Percentiles rank a stretch among this genome's conserved stretches.
Conservation (phyloP, 1,140 invertebrate genomes). For the Microplitis demolitor region DNA sequence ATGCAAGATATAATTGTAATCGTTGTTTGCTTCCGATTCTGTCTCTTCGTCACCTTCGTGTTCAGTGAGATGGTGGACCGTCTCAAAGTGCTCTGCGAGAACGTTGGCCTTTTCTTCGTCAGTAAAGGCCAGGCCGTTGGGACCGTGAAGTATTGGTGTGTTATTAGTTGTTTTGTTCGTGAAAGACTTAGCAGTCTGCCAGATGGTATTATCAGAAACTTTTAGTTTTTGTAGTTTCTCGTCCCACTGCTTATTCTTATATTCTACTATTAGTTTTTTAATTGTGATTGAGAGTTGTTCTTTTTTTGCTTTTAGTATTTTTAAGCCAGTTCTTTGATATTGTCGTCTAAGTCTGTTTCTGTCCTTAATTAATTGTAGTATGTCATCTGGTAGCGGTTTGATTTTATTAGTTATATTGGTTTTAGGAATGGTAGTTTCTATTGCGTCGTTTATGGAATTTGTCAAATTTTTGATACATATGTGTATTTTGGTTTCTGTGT, state of each 20-base stretch:
- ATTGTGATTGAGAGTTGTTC: constrained; percentile 12
- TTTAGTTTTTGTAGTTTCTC: constrained; percentile 28
- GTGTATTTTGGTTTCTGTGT: too few species aligned
- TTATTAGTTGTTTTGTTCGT: constrained; percentile 17
- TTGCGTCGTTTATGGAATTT: too few species aligned
- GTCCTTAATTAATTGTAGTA: constrained; percentile 19
- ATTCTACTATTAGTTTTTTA: constrained; percentile 21
- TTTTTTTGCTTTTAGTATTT: not conserved
- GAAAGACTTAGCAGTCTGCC: constrained; percentile 30
- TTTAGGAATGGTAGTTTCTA: too few species aligned
- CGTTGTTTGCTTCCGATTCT: too few species aligned
- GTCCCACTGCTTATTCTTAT: constrained; percentile 26
- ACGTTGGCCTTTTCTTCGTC: constrained; percentile 24
- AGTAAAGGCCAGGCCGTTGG: not conserved
- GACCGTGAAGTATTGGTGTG: constrained; percentile 19
- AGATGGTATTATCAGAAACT: constrained; percentile 27
- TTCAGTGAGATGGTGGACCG: too few species aligned
- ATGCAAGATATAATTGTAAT: not conserved
- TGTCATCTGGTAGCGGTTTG: constrained; percentile 17
- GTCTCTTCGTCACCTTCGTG: too few species aligned
- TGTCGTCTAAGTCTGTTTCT: constrained; percentile 27
- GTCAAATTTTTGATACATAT: too few species aligned
- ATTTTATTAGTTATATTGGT: too few species aligned
- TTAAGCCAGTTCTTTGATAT: constrained; percentile 20
- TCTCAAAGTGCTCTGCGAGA: too few species aligned